Conservation (phyloP, 2,888 invertebrate genomes). For the Dendrolimus houi region DNA sequence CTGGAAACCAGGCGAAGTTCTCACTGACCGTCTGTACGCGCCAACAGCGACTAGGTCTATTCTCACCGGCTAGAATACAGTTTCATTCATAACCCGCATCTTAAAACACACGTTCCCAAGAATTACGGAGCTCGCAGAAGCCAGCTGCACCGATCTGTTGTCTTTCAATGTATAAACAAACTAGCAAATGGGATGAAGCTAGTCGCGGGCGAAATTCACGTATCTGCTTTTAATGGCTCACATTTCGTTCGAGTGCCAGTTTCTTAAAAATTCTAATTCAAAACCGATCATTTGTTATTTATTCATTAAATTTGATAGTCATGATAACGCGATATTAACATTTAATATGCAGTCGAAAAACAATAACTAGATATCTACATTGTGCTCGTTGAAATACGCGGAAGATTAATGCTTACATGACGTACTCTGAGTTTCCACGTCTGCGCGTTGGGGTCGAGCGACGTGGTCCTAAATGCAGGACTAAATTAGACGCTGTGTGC, state of each 20-base stretch:
- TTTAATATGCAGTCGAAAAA: conserved; percentile 6
- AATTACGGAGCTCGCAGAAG: conserved; percentile 46
- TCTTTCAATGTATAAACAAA: conserved; percentile 74
- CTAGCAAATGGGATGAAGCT: conserved; percentile 58
- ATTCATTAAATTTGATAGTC: not conserved
- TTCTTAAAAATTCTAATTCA: not conserved
- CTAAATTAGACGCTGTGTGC: conserved; percentile 51
- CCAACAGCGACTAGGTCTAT: conserved; percentile 4
- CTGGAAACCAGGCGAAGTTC: conserved; percentile 22
- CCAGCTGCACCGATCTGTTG: conserved; percentile 71
- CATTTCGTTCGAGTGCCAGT: not conserved
- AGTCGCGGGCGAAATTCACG: conserved; percentile 34
- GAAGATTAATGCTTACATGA: conserved; percentile 65
- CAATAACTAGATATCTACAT: conserved; percentile 34
- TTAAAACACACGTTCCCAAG: conserved; percentile 42
- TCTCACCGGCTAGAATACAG: conserved; percentile 14
- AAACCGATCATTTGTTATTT: not conserved
- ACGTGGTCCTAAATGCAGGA: conserved; percentile 33
- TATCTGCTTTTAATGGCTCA: not conserved
- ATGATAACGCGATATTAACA: not conserved
- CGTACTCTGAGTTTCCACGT: conserved; percentile 60
- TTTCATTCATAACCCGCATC: conserved; percentile 53
- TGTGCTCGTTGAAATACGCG: conserved; percentile 20
- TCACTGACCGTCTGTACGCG: conserved; percentile 14
- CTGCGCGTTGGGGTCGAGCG: conserved; percentile 51